Evolutionary conservation across 2,888 invertebrate species (phyloP).

Genomic region (Tipula helvola): DNA sequence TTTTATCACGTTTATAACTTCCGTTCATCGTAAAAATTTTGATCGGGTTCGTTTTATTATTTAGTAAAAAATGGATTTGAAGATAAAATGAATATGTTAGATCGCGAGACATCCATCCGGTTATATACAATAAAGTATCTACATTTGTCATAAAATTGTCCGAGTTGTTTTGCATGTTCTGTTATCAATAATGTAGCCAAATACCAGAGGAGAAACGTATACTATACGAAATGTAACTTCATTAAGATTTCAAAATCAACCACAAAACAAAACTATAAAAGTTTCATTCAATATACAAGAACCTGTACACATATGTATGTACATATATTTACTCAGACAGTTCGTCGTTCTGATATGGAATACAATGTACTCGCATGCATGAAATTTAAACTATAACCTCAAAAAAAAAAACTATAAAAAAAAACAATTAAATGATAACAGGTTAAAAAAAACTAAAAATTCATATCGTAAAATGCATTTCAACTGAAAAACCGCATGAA

Average conservation of each 20-base stretch:
- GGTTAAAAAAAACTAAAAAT: neutral
- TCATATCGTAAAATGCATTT: neutral
- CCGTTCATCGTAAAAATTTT: neutral
- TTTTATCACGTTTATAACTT: conserved; percentile 4
- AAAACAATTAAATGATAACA: neutral
- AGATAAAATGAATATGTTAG: neutral
- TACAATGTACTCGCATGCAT: neutral
- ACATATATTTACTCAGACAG: neutral
- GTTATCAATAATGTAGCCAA: neutral
- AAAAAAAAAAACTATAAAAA: neutral
- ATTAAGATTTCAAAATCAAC: neutral
- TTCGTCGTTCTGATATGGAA: neutral
- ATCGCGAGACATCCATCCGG: neutral
- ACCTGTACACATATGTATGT: neutral
- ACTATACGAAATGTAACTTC: too few species aligned
- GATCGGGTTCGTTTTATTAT: neutral
- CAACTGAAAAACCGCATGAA: neutral
- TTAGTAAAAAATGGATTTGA: neutral
- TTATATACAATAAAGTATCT: neutral
- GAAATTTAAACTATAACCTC: neutral
- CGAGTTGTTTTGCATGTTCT: neutral
- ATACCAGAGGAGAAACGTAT: neutral
- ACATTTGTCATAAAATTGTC: too few species aligned
- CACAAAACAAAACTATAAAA: neutral
- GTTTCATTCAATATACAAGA: neutral